Percentiles rank a stretch among this genome's conserved stretches.
Conservation (phyloP, 2,888 invertebrate genomes). For the Amphipyra berbera region DNA sequence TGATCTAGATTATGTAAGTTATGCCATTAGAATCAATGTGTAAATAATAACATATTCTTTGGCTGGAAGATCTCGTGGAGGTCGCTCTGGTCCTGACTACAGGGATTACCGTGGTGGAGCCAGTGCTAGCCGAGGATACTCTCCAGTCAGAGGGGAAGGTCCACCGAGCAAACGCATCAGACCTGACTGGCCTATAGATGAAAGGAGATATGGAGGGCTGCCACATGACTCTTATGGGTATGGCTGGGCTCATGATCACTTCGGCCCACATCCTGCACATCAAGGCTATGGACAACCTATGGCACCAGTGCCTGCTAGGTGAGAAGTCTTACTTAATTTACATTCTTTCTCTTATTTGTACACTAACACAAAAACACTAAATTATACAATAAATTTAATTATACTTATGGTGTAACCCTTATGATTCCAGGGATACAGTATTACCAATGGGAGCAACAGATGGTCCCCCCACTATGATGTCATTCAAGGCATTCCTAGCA, state of each 20-base stretch:
- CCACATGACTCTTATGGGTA: conserved; percentile 88
- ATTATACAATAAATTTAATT: not conserved
- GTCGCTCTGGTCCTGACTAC: conserved; percentile 93
- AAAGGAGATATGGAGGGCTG: conserved; percentile 87
- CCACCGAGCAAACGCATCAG: conserved; percentile 94
- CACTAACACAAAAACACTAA: too few species aligned
- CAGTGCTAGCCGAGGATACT: conserved; percentile 92
- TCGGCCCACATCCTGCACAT: conserved; percentile 90
- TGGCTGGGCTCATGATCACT: conserved; percentile 88
- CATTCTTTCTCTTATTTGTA: not conserved
- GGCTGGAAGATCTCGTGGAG: conserved; percentile 86
- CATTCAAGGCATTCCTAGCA: conserved; percentile 98
- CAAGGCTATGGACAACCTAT: conserved; percentile 91
- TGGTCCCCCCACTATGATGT: conserved; percentile 98
- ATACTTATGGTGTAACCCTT: conserved; percentile 4
- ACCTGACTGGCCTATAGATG: conserved; percentile 91
- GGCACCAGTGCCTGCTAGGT: conserved; percentile 87
- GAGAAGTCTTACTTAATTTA: conserved; percentile 12
- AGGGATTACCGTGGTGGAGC: conserved; percentile 93
- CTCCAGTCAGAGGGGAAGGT: conserved; percentile 93
- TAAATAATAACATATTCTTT: conserved; percentile 24
- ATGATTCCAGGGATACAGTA: conserved; percentile 85
- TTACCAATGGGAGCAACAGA: conserved; percentile 86
- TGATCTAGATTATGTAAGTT: not conserved
- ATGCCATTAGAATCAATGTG: not conserved